Evolutionary conservation across 2,888 invertebrate genomes (phyloP).

Genomic region (Diarsia rubi): DNA sequence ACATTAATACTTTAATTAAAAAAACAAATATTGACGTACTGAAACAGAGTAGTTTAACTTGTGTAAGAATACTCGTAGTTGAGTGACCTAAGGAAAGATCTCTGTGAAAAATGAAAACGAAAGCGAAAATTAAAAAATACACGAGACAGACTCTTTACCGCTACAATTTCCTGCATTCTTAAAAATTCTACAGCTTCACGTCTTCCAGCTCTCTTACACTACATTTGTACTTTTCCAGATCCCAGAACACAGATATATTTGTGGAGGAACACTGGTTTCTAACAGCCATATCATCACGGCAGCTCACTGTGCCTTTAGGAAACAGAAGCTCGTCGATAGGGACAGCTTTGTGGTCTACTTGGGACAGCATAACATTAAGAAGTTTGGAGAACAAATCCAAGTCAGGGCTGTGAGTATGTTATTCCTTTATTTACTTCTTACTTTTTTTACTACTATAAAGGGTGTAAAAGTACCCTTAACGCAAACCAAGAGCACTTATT

Average conservation of each 20-base stretch:
- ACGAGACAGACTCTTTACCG: no score
- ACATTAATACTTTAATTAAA: background rate
- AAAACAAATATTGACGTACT: background rate
- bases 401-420: slow-evolving; percentile 78
- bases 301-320: slow-evolving; percentile 91
- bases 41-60: background rate
- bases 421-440: no score
- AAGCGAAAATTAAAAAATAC: no score
- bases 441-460: background rate
- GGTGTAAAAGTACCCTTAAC: no score
- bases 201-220: background rate
- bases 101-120: no score
- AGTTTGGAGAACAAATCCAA: slow-evolving; percentile 82
- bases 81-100: no score
- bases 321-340: slow-evolving; percentile 37
- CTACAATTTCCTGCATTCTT: background rate
- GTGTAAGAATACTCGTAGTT: no score
- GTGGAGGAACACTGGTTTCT: slow-evolving; percentile 91
- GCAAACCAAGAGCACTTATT: no score
- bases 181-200: background rate
- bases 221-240: slow-evolving; percentile 7
- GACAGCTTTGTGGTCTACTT: slow-evolving; percentile 73
- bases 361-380: slow-evolving; percentile 83
- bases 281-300: slow-evolving; percentile 90
- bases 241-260: slow-evolving; percentile 88